Percentiles rank a stretch among this genome's conserved stretches.
These are phyloP conservation scores for Glaucopsyche alexis DNA, from an alignment of 2,888 invertebrate species.

Conservation along the genomic window DNA sequence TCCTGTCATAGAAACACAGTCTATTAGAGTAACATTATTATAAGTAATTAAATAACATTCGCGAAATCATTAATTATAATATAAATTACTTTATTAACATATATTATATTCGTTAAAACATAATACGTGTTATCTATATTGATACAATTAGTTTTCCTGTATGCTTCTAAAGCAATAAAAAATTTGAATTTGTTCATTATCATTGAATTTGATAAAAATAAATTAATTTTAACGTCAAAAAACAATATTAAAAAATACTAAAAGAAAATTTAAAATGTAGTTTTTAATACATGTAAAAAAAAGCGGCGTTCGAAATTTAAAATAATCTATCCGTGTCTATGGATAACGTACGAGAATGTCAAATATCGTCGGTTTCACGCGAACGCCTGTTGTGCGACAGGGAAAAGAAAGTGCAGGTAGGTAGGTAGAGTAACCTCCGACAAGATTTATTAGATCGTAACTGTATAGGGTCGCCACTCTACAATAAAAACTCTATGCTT, in stretches of 20 bases:
- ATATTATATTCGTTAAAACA: constrained; percentile 13
- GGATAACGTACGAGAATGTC: constrained; percentile 33
- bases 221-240: not conserved
- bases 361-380: constrained; percentile 52
- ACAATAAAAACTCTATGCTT: constrained; percentile 33
- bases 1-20: not conserved
- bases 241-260: not conserved
- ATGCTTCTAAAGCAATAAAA: not conserved
- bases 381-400: constrained; percentile 64
- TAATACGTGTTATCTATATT: constrained; percentile 2
- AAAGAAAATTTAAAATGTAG: too few relatives aligned
- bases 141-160: constrained; percentile 13
- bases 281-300: too few relatives aligned
- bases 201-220: not conserved
- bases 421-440: constrained; percentile 58
- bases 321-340: constrained; percentile 14
- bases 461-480: constrained; percentile 64
- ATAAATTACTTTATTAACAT: constrained; percentile 21
- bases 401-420: constrained; percentile 76
- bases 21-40: constrained; percentile 31
- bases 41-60: constrained; percentile 12
- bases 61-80: constrained; percentile 15
- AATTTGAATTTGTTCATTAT: not conserved
- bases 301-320: constrained; percentile 15
- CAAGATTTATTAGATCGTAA: constrained; percentile 78